These are phyloP conservation scores for Oxyteleia sp. DNA, from an alignment of 2,888 invertebrate genomes.

Conservation along the genomic window DNA sequence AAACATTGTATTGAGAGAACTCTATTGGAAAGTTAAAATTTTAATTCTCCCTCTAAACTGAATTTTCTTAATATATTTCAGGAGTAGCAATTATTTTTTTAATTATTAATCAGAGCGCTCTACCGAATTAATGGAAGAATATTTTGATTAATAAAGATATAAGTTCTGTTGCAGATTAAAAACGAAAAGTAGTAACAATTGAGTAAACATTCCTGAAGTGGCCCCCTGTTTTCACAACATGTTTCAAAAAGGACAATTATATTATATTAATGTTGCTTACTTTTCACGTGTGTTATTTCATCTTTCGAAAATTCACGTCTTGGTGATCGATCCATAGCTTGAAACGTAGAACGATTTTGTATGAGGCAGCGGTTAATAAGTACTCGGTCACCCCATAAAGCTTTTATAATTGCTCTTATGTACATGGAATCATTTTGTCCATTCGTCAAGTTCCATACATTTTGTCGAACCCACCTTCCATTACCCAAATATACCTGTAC, in stretches of 20 bases:
- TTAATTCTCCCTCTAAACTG: no score
- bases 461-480: neutral
- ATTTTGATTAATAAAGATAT: no score
- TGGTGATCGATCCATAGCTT: neutral
- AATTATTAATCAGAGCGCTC: no score
- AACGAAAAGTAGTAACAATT: neutral
- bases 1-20: no score
- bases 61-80: no score
- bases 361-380: neutral
- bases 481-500: constrained; percentile 2
- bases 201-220: no score
- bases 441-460: constrained; percentile 1
- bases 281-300: neutral
- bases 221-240: no score
- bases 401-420: neutral
- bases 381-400: constrained; percentile 7
- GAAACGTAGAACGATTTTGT: neutral
- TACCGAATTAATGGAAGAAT: no score
- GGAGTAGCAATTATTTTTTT: no score
- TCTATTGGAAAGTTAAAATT: no score
- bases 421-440: neutral
- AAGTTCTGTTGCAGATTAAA: no score
- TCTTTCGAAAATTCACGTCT: neutral
- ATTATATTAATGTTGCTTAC: constrained; percentile 5
- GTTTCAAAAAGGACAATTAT: no score